phyloP scores from a whole-genome alignment of 2,113 vertebrate genomes.

The Lophius piscatorius region DNA sequence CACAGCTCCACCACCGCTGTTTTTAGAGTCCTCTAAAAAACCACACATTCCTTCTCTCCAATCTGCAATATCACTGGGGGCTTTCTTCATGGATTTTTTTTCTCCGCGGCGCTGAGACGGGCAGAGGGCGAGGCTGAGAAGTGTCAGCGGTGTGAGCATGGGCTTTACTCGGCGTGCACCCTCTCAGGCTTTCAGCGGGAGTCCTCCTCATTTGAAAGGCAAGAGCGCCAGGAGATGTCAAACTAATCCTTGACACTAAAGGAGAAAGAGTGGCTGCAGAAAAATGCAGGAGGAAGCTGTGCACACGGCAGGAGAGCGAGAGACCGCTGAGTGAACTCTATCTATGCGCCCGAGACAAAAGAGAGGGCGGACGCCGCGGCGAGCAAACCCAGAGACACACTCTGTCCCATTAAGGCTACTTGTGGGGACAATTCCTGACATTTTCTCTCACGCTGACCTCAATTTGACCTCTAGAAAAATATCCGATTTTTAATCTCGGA shows the following conservation, averaged over 20 bases:
- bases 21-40: conserved; percentile 63
- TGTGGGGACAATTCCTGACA: conserved; percentile 8
- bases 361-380: conserved; percentile 9
- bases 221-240: conserved; percentile 67
- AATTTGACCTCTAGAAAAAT: conserved; percentile 24
- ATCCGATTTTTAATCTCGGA: not conserved
- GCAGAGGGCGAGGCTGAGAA: conserved; percentile 44
- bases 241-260: conserved; percentile 71
- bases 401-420: conserved; percentile 11
- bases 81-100: conserved; percentile 50
- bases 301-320: conserved; percentile 24
- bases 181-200: conserved; percentile 67
- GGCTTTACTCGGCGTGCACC: conserved; percentile 54
- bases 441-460: conserved; percentile 20
- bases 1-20: conserved; percentile 33
- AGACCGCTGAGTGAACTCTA: conserved; percentile 62
- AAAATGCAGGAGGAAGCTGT: conserved; percentile 36
- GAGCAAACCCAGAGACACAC: not conserved
- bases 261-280: conserved; percentile 36
- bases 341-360: conserved; percentile 23
- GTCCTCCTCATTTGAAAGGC: conserved; percentile 67
- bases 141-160: conserved; percentile 48
- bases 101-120: conserved; percentile 39
- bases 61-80: conserved; percentile 47
- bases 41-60: conserved; percentile 46